Percentiles rank a stretch among this genome's conserved stretches.
phyloP scores from a whole-genome alignment of 1,140 invertebrate genomes.

The Euschistus heros region DNA sequence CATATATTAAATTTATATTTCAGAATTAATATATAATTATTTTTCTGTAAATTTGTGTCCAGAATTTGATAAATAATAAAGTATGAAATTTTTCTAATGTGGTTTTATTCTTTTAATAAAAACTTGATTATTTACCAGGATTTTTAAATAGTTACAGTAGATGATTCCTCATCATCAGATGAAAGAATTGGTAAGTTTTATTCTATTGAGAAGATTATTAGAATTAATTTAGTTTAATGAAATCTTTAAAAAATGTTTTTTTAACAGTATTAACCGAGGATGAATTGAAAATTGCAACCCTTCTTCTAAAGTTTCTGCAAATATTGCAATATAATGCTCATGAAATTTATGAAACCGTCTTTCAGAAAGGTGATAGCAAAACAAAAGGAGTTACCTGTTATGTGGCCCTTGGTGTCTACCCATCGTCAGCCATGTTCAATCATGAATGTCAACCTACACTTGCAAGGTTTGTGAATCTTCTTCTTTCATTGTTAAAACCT shows the following conservation, averaged over 20 bases:
- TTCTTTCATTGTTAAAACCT: too few species aligned
- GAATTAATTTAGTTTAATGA: background rate
- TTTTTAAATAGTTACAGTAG: too few species aligned
- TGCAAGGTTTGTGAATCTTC: constrained; percentile 55
- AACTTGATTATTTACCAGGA: too few species aligned
- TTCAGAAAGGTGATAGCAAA: constrained; percentile 6
- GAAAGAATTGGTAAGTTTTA: background rate
- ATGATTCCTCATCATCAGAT: too few species aligned
- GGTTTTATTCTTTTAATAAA: too few species aligned
- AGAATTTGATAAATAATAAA: too few species aligned
- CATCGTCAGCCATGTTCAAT: constrained; percentile 71
- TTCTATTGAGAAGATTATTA: background rate
- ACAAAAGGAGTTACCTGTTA: constrained; percentile 33
- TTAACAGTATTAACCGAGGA: constrained; percentile 34
- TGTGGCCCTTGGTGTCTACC: constrained; percentile 70
- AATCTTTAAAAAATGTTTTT: background rate
- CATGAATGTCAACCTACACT: constrained; percentile 78
- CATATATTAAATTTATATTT: too few species aligned
- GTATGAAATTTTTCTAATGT: too few species aligned
- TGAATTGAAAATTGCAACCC: constrained; percentile 45
- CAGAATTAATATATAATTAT: too few species aligned
- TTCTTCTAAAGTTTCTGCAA: constrained; percentile 63
- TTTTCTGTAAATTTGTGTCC: too few species aligned
- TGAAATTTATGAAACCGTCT: constrained; percentile 64
- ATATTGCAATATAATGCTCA: constrained; percentile 82